A percentile compares a stretch with the other conserved stretches of the same genome.
phyloP scores from a whole-genome alignment of 2,888 invertebrate species.

The Alentia gelatinosa region DNA sequence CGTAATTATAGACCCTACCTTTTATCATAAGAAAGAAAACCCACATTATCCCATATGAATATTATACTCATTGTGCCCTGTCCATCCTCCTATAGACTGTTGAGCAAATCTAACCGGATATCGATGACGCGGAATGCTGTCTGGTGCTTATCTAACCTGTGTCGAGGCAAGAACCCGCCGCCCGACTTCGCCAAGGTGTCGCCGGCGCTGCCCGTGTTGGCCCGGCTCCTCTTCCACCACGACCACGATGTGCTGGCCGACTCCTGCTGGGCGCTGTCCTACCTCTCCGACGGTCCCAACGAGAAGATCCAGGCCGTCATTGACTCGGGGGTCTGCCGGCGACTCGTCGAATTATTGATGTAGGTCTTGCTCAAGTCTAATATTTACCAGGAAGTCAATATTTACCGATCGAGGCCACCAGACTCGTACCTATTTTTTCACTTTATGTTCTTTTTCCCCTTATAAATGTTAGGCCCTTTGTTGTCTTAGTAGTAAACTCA shows the following conservation, averaged over 20 bases:
- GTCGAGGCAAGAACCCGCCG: conserved; percentile 97
- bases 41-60: too few species aligned
- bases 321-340: conserved; percentile 94
- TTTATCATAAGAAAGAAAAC: too few species aligned
- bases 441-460: too few species aligned
- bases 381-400: too few species aligned
- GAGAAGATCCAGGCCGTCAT: conserved; percentile 98
- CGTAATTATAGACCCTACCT: too few species aligned
- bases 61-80: too few species aligned
- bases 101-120: conserved; percentile 87
- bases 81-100: conserved; percentile 83
- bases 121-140: conserved; percentile 96
- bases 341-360: conserved; percentile 86
- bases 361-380: too few species aligned
- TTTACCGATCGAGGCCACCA: too few species aligned
- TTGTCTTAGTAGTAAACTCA: too few species aligned
- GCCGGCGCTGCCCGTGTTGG: conserved; percentile 88
- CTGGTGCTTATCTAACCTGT: conserved; percentile 98
- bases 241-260: conserved; percentile 95
- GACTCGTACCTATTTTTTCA: too few species aligned
- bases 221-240: conserved; percentile 91
- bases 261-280: conserved; percentile 98
- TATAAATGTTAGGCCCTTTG: too few species aligned
- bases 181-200: conserved; percentile 90
- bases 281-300: conserved; percentile 97